Evolutionary conservation across 2,797 vertebrate genomes (phyloP).

Genomic region (Sebastes paucispinis): DNA sequence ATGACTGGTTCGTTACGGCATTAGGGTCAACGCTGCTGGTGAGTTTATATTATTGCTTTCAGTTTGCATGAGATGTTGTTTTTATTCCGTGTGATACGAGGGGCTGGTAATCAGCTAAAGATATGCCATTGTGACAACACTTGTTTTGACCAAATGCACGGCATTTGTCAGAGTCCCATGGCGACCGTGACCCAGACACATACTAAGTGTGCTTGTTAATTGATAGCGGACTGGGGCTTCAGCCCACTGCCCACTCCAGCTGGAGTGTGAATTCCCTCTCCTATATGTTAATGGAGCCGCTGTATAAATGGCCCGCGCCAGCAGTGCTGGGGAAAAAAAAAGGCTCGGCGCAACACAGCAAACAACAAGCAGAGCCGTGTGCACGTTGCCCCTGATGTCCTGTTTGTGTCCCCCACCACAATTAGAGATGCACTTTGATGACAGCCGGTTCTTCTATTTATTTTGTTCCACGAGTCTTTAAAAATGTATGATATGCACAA

Average conservation of each 20-base stretch:
- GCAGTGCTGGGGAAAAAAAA: constrained; percentile 49
- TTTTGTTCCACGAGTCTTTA: constrained; percentile 51
- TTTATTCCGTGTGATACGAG: background rate
- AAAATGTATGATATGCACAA: constrained; percentile 72
- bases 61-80: background rate
- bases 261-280: constrained; percentile 78
- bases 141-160: constrained; percentile 49
- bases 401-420: constrained; percentile 58
- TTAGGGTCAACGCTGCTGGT: background rate
- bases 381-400: constrained; percentile 57
- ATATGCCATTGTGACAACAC: constrained; percentile 31
- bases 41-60: constrained; percentile 25
- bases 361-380: constrained; percentile 30
- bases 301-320: constrained; percentile 55
- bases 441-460: constrained; percentile 36
- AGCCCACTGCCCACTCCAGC: constrained; percentile 72
- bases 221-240: constrained; percentile 73
- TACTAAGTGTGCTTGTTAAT: constrained; percentile 80
- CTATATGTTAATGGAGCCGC: constrained; percentile 75
- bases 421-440: constrained; percentile 79
- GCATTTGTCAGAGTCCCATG: constrained; percentile 52
- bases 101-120: constrained; percentile 13
- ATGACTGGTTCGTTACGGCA: constrained; percentile 30
- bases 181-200: constrained; percentile 68
- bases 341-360: constrained; percentile 24